These are phyloP conservation scores for Malurus leucopterus DNA, from an alignment of 2,797 vertebrate species.

Conservation along the genomic window DNA sequence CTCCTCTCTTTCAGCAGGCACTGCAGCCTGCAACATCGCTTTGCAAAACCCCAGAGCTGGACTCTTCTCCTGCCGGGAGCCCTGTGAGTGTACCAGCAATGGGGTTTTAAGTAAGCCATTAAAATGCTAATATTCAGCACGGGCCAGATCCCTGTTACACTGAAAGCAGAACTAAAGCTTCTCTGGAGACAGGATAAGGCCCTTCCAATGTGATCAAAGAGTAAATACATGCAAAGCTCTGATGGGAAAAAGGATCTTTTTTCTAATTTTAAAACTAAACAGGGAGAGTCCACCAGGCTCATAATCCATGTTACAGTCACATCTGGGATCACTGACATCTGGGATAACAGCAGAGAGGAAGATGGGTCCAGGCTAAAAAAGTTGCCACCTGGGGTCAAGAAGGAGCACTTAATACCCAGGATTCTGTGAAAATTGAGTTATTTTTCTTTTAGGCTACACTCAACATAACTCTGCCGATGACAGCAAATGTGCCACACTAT, in stretches of 20 bases:
- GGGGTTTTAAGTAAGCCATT: constrained; percentile 49
- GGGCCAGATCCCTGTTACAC: constrained; percentile 44
- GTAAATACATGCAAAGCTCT: constrained; percentile 54
- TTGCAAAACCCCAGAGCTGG: constrained; percentile 41
- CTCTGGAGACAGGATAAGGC: constrained; percentile 54
- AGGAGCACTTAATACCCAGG: background rate
- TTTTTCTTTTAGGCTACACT: background rate
- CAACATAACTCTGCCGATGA: background rate
- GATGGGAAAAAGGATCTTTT: constrained; percentile 42
- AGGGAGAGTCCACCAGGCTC: background rate
- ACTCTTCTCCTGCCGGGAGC: background rate
- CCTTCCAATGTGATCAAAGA: constrained; percentile 53
- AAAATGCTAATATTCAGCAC: constrained; percentile 49
- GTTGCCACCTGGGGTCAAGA: background rate
- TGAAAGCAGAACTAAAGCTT: constrained; percentile 51
- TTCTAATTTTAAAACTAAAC: constrained; percentile 58
- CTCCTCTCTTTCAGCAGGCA: constrained; percentile 3
- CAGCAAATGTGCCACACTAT: background rate
- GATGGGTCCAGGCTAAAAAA: background rate
- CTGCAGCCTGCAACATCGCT: background rate
- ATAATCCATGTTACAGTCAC: constrained; percentile 5
- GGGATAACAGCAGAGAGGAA: background rate
- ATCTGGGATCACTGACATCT: constrained; percentile 26
- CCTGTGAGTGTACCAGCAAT: background rate
- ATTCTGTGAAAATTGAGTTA: background rate